Evolutionary conservation across 2,888 invertebrate species (phyloP).

Genomic region (Mamestra brassicae): DNA sequence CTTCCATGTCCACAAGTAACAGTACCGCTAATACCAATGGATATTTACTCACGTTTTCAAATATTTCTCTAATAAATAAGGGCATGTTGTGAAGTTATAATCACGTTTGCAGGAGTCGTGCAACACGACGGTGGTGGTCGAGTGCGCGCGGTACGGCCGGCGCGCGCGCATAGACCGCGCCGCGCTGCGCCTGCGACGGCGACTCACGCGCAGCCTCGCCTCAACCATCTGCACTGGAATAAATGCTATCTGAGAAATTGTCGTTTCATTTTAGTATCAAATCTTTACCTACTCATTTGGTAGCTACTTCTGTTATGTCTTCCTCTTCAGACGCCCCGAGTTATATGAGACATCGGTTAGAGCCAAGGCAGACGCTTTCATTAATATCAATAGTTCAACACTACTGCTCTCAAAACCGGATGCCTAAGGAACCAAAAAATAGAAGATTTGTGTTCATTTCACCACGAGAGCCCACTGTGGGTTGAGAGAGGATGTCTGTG

Average conservation of each 20-base stretch:
- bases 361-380: no score
- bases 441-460: no score
- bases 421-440: no score
- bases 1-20: slow-evolving; percentile 24
- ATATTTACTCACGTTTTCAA: slow-evolving; percentile 67
- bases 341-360: no score
- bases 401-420: no score
- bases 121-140: slow-evolving; percentile 85
- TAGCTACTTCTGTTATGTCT: background rate
- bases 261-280: slow-evolving; percentile 47
- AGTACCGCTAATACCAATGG: slow-evolving; percentile 45
- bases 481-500: no score
- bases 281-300: background rate
- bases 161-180: slow-evolving; percentile 81
- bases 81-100: slow-evolving; percentile 68
- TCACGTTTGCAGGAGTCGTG: slow-evolving; percentile 84
- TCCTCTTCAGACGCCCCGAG: no score
- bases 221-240: slow-evolving; percentile 77
- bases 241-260: slow-evolving; percentile 71
- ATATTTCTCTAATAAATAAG: slow-evolving; percentile 71
- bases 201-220: slow-evolving; percentile 77
- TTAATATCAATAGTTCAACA: no score
- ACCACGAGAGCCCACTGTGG: no score
- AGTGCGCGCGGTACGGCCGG: slow-evolving; percentile 82
- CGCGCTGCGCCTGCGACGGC: slow-evolving; percentile 79